Evolutionary conservation across 1,140 invertebrate genomes (phyloP).

Genomic region (Orchestia grillus): DNA sequence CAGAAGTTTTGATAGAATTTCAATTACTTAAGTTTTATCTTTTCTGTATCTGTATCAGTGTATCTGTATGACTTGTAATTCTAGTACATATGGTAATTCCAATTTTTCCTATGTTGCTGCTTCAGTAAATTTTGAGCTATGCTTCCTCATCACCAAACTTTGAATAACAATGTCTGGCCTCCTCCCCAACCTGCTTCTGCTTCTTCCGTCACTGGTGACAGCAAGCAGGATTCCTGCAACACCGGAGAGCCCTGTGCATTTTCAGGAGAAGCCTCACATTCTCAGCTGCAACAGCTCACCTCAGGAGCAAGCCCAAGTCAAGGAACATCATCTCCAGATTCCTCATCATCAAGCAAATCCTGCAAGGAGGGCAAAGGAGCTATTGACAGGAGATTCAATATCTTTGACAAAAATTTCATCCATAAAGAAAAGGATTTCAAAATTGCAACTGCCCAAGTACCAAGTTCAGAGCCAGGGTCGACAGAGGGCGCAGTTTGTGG

Average conservation of each 20-base stretch:
- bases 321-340: background rate
- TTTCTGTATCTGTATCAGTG: no score
- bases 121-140: constrained; percentile 16
- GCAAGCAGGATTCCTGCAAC: background rate
- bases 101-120: background rate
- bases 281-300: constrained; percentile 42
- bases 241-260: background rate
- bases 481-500: background rate
- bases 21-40: no score
- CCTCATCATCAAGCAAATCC: background rate
- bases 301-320: background rate
- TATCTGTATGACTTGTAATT: no score
- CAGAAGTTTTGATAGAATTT: no score
- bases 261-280: constrained; percentile 8
- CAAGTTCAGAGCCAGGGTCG: background rate
- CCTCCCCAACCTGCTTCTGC: constrained; percentile 43
- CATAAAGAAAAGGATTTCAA: background rate
- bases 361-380: background rate
- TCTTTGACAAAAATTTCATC: background rate
- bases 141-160: background rate
- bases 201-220: constrained; percentile 4
- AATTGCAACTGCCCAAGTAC: background rate
- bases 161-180: constrained; percentile 15
- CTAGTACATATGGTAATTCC: no score
- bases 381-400: background rate